Evolutionary conservation across 1,140 invertebrate genomes (phyloP), one percentile per base, ranked within the genome.

Genomic region (Oscheius sp.): DNA sequence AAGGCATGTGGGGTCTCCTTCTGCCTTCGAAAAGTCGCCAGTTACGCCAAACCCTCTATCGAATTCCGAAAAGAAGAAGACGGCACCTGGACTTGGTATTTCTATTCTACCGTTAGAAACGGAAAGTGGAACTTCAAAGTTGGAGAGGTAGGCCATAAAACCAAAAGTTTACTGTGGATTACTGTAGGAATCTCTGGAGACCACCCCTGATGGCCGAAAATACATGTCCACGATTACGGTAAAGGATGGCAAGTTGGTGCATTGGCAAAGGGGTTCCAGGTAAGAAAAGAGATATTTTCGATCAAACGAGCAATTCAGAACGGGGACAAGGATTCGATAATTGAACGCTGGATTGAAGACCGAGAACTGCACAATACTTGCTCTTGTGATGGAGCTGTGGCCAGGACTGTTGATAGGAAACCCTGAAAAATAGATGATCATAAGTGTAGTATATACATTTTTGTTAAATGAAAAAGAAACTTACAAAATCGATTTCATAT

Each of bases 201-300:
- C 67, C 3, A 75, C 74, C 28, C 68, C 74, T 29, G 74, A 75
- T 49, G 74, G 74, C n/a, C 69, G 74, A 23, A 38, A 75, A 38
- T 59, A 73, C 52, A 73, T 65, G 61, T 64, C 68, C 15, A 64
- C 62, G 2, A 71, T 72, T 35, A 61, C 52, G 26, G 32, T 74
- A 26, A 32, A 71, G 28, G 65, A 68, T 36, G 75, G 64, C 36
- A 76, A 76, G 35, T 63, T 76, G 10, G 63, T 75, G 32, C 75
- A 76, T 38, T n/a, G 36, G n/a, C 71, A 76, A 68, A 63, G 23
- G 52, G 32, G 7, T 32, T 76, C 38, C 58, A 68, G 67, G 67
- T 58, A n/a, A n/a, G n/a, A n/a, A n/a, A n/a, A n/a, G n/a, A n/a
- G n/a, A n/a, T n/a, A n/a, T n/a, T n/a, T n/a, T n/a, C n/a, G n/a